These are phyloP conservation scores for Thinocorus orbignyianus DNA, from an alignment of 2,113 vertebrate species.

Conservation along the genomic window DNA sequence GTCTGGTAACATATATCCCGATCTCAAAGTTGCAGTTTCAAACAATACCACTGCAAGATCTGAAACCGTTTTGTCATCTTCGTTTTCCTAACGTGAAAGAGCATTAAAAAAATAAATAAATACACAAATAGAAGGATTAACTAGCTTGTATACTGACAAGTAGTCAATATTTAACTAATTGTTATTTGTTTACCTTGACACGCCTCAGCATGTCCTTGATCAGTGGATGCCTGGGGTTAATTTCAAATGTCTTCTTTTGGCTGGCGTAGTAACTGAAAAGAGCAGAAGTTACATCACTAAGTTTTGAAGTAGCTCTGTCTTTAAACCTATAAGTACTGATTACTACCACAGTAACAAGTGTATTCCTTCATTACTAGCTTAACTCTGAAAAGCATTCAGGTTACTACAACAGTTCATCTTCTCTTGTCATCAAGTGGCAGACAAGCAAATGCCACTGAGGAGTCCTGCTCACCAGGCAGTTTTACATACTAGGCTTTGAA, in stretches of 20 bases:
- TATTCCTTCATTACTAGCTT: background rate
- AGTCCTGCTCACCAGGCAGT: background rate
- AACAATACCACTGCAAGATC: constrained; percentile 94
- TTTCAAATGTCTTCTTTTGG: constrained; percentile 98
- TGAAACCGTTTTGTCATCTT: constrained; percentile 91
- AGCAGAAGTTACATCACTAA: background rate
- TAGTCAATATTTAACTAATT: background rate
- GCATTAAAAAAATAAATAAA: background rate
- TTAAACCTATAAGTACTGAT: background rate
- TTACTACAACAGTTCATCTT: background rate
- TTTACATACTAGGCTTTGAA: background rate
- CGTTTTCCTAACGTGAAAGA: constrained; percentile 76
- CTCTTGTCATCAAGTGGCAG: background rate
- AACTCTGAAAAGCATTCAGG: background rate
- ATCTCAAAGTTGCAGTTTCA: constrained; percentile 94
- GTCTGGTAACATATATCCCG: constrained; percentile 92
- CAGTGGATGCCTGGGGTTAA: constrained; percentile 95
- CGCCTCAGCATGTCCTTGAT: constrained; percentile 94
- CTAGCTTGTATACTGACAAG: background rate
- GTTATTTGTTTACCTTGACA: constrained; percentile 80
- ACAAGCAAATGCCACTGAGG: background rate
- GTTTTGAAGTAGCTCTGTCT: background rate
- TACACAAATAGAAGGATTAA: background rate
- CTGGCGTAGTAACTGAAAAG: constrained; percentile 91
- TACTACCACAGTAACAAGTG: background rate